A percentile compares a stretch with the other conserved stretches of the same genome.
phyloP scores from a whole-genome alignment of 2,797 vertebrate genomes.

The Argentina silus region DNA sequence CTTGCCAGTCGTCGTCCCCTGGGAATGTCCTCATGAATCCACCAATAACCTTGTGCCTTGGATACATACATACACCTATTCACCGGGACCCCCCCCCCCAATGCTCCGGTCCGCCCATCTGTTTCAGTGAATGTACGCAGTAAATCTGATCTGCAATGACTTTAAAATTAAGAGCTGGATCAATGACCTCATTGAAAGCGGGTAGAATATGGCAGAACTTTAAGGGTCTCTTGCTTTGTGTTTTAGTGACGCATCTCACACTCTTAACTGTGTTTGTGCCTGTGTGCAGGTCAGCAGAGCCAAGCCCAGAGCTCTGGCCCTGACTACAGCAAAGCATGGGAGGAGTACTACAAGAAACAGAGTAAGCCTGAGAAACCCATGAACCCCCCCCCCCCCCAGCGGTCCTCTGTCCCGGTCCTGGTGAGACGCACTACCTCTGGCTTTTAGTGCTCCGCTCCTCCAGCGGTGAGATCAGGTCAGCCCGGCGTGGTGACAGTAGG shows the following conservation, averaged over 20 bases:
- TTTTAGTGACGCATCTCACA: not conserved
- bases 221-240: not conserved
- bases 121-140: no score
- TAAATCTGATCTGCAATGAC: no score
- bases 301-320: slow-evolving; percentile 91
- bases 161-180: no score
- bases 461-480: no score
- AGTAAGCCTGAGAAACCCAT: slow-evolving; percentile 68
- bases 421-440: no score
- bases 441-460: no score
- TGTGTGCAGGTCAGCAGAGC: slow-evolving; percentile 88
- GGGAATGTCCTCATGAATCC: not conserved
- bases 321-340: slow-evolving; percentile 95
- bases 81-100: no score
- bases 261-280: slow-evolving; percentile 38
- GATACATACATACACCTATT: not conserved
- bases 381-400: no score
- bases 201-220: not conserved
- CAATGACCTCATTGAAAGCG: not conserved
- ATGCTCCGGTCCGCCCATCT: no score
- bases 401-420: no score
- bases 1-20: not conserved
- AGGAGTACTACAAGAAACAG: slow-evolving; percentile 90
- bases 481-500: no score
- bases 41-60: not conserved